phyloP scores from a whole-genome alignment of 2,888 invertebrate genomes.

The Ophion ventricosus region DNA sequence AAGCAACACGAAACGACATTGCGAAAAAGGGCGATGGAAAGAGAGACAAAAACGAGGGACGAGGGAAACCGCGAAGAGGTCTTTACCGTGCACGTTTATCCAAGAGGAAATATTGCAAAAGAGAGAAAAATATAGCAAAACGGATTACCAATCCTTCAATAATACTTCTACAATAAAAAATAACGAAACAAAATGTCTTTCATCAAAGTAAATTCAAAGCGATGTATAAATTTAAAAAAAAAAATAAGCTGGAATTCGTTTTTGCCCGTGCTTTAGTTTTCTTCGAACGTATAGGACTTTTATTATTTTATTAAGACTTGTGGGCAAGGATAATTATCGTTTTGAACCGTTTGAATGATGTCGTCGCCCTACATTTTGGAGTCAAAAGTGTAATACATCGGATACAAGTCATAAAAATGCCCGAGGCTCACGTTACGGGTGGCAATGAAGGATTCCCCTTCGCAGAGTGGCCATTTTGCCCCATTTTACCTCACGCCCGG shows the following conservation, averaged over 20 bases:
- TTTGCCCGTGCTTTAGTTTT: too few species aligned
- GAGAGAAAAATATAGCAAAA: slow-evolving; percentile 25
- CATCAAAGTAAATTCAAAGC: background rate
- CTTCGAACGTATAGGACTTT: too few species aligned
- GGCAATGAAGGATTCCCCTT: slow-evolving; percentile 1
- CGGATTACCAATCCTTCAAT: slow-evolving; percentile 2
- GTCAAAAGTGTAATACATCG: background rate
- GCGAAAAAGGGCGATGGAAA: slow-evolving; percentile 17
- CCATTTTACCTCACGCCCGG: slow-evolving; percentile 28
- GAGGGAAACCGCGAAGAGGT: slow-evolving; percentile 60
- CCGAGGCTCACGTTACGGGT: background rate
- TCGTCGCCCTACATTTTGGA: background rate
- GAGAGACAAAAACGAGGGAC: slow-evolving; percentile 50
- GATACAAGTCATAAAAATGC: background rate
- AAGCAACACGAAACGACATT: slow-evolving; percentile 43
- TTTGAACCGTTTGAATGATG: background rate
- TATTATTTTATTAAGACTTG: too few species aligned
- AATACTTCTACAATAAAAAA: background rate
- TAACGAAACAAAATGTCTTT: background rate
- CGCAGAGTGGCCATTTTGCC: slow-evolving; percentile 18
- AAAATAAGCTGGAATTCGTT: too few species aligned
- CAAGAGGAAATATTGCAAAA: slow-evolving; percentile 24
- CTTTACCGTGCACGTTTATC: slow-evolving; percentile 42
- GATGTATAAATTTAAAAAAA: too few species aligned
- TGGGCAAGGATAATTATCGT: too few species aligned